phyloP scores from a whole-genome alignment of 2,888 invertebrate genomes.

The Chrysolina americana region DNA sequence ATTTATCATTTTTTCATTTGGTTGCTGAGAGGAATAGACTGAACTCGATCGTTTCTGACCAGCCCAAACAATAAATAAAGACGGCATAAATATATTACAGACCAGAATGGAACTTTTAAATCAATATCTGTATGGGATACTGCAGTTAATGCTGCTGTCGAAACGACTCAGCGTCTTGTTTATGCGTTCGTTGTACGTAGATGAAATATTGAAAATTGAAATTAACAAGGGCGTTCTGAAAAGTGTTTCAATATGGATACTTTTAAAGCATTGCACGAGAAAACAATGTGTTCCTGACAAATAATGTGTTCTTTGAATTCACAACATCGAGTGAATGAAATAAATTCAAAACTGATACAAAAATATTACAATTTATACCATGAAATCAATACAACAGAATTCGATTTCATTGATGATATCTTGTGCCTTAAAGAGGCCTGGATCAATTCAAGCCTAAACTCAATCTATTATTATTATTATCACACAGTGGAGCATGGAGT shows the following conservation, averaged over 20 bases:
- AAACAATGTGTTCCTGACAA: not conserved
- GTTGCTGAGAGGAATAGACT: slow-evolving; percentile 47
- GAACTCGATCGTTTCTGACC: slow-evolving; percentile 30
- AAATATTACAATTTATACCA: too few relatives aligned
- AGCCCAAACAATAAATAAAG: slow-evolving; percentile 32
- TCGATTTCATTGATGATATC: too few relatives aligned
- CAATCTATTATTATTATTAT: too few relatives aligned
- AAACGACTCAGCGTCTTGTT: slow-evolving; percentile 22
- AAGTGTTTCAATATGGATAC: not conserved
- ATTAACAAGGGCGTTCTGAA: slow-evolving; percentile 11
- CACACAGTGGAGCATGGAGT: too few relatives aligned
- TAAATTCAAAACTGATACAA: too few relatives aligned
- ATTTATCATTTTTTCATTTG: slow-evolving; percentile 61
- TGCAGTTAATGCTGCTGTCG: slow-evolving; percentile 45
- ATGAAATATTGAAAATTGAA: slow-evolving; percentile 15
- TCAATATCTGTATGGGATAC: slow-evolving; percentile 43
- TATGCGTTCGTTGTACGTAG: not conserved
- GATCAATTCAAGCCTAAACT: too few relatives aligned
- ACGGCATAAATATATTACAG: slow-evolving; percentile 31
- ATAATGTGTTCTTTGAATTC: not conserved
- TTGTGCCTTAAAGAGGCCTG: too few relatives aligned
- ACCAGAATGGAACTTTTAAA: slow-evolving; percentile 42
- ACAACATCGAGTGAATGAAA: not conserved
- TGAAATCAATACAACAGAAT: too few relatives aligned
- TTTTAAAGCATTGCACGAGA: not conserved